Evolutionary conservation across 2,797 vertebrate genomes (phyloP), one percentile per base, ranked within the genome.

Genomic region (Mormyrus hasselquistii): DNA sequence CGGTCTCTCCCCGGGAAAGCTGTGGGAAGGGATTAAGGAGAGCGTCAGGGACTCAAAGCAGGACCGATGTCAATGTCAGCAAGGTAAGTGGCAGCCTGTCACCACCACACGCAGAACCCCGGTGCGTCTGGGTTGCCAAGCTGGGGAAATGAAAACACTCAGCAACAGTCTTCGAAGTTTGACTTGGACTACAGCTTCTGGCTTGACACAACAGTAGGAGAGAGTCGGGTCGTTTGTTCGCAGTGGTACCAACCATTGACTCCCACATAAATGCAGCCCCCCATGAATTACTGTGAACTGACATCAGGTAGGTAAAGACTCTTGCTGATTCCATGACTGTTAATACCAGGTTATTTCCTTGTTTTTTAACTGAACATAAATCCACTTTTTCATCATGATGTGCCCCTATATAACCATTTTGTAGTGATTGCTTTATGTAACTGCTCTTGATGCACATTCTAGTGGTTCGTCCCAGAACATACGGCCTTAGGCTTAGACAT

Each of bases 1-100:
- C 94, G 96, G 88, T 96, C 96, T 92, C 95, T 94, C 93, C 95
- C 95, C 89, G 93, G 92, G 91, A 94, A 93, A 93, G 93, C 96
- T 97, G 94, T 91, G 92, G 29, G 73, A 44, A 88, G 88, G 88
- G 89, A 65, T 65, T 25, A 65, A 65, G 59, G 59, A 25, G 59
- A 25, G 22, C 62, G 25, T 65, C 62, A 65, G 62, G 62, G 3
- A 29, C 62, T 25, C 22, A 29, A 65, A 65, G 62, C 25, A 29
- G 25, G 62, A 29, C 62, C 25, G 0, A 29, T 65, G 62, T 29
- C 22, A 29, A 12, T 65, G 62, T 65, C 62, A 65, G 62, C 3
- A 25, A 25, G 62, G 25, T 34, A 65, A 29, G 25, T 65, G 9
- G 3, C 25, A 25, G 25, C 62, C 9, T 65, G 62, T 29, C 62